Conservation (phyloP, 2,888 invertebrate genomes). For the Alitta virens region DNA sequence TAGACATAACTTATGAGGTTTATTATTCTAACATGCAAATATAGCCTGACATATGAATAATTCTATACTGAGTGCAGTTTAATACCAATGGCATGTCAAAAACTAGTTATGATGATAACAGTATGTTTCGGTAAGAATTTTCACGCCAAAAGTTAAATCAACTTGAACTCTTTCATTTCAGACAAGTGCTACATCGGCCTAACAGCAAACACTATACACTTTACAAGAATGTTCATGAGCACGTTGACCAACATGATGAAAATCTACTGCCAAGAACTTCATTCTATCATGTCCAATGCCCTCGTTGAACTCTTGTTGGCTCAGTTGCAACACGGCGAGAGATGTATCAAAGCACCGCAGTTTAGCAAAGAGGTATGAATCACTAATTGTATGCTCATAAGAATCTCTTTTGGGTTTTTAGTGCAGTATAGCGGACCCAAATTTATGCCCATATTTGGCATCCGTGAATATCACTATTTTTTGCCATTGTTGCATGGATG, state of each 20-base stretch:
- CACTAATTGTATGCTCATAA: too few relatives aligned
- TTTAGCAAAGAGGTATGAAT: slow-evolving; percentile 60
- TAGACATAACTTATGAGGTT: too few relatives aligned
- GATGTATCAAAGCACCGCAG: slow-evolving; percentile 60
- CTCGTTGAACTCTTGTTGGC: slow-evolving; percentile 73
- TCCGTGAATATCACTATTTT: too few relatives aligned
- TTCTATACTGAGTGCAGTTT: too few relatives aligned
- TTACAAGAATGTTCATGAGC: slow-evolving; percentile 73
- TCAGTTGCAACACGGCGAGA: slow-evolving; percentile 68
- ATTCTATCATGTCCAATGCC: slow-evolving; percentile 71
- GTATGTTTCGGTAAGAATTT: neutral
- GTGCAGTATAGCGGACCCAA: too few relatives aligned
- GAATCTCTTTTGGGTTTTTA: too few relatives aligned
- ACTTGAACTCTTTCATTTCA: slow-evolving; percentile 32
- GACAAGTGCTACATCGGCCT: slow-evolving; percentile 73
- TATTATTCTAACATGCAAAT: too few relatives aligned
- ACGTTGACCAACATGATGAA: slow-evolving; percentile 75
- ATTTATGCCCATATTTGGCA: too few relatives aligned
- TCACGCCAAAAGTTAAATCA: neutral
- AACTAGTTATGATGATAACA: too few relatives aligned
- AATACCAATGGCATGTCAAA: too few relatives aligned
- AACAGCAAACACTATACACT: slow-evolving; percentile 77
- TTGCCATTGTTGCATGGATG: too few relatives aligned
- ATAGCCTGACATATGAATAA: too few relatives aligned
- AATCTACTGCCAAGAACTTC: slow-evolving; percentile 67